These are phyloP conservation scores for Pseudochromis fuscus DNA, from an alignment of 2,797 vertebrate genomes.

Conservation along the genomic window DNA sequence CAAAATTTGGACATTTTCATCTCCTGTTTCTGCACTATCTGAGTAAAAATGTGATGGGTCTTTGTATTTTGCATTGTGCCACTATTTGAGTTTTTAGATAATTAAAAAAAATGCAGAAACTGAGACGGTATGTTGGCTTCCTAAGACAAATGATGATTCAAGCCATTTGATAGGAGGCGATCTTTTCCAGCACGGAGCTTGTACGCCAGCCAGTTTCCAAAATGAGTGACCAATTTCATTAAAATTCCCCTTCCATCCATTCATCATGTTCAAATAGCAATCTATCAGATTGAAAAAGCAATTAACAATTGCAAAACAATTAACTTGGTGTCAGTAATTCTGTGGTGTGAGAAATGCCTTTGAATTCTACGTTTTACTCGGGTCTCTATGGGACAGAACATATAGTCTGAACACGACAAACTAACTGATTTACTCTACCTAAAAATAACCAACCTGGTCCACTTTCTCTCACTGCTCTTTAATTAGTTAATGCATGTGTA, in stretches of 20 bases:
- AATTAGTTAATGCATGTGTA: background rate
- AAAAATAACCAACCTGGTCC: background rate
- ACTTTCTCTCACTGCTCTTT: background rate
- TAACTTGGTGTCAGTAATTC: slow-evolving; percentile 4
- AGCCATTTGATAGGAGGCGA: background rate
- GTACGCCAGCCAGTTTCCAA: slow-evolving; percentile 5
- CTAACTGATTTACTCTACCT: no score
- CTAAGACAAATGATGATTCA: slow-evolving; percentile 2
- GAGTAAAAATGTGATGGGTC: slow-evolving; percentile 4
- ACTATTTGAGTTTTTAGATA: background rate
- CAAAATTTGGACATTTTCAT: no score
- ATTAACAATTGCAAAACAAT: slow-evolving; percentile 22
- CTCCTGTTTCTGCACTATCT: background rate
- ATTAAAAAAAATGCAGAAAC: background rate
- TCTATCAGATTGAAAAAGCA: slow-evolving; percentile 29
- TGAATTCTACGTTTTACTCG: background rate
- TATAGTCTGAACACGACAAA: background rate
- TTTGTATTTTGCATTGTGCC: no score
- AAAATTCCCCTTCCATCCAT: slow-evolving; percentile 12
- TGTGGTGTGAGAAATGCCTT: background rate
- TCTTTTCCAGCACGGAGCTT: background rate
- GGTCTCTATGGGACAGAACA: background rate
- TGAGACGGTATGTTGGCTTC: background rate
- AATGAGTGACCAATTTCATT: slow-evolving; percentile 39
- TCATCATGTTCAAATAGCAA: slow-evolving; percentile 40